Conservation (phyloP, 2,888 invertebrate species). For the Andrena haemorrhoa region DNA sequence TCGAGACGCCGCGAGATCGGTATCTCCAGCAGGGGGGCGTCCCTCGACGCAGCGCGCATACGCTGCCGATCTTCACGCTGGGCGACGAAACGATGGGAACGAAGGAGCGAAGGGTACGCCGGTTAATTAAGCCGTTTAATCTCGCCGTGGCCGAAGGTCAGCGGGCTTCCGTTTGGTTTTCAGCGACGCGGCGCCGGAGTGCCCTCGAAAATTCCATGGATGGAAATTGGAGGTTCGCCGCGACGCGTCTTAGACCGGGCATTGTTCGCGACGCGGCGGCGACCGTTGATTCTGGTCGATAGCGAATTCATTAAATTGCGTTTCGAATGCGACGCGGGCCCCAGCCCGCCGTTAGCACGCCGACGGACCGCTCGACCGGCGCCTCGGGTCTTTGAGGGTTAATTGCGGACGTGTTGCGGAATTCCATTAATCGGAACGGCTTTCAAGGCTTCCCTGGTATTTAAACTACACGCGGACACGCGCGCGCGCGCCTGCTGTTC, state of each 20-base stretch:
- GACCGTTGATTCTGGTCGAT: slow-evolving; percentile 69
- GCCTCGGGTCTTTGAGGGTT: slow-evolving; percentile 76
- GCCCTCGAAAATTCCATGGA: slow-evolving; percentile 16
- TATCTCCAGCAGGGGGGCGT: too few relatives aligned
- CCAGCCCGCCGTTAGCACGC: slow-evolving; percentile 68
- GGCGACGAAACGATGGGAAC: too few relatives aligned
- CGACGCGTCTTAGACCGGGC: slow-evolving; percentile 14
- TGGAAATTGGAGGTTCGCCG: background rate
- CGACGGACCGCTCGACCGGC: slow-evolving; percentile 69
- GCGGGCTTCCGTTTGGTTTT: background rate
- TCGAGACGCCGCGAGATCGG: too few relatives aligned
- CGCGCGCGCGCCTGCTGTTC: slow-evolving; percentile 55
- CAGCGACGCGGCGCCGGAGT: background rate
- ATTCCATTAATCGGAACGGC: slow-evolving; percentile 76
- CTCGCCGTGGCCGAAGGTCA: background rate
- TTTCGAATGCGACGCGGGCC: slow-evolving; percentile 71
- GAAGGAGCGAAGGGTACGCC: background rate
- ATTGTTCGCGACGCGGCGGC: slow-evolving; percentile 1
- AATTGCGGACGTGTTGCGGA: slow-evolving; percentile 76
- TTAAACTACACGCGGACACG: slow-evolving; percentile 67
- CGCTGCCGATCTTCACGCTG: background rate
- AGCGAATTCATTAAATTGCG: slow-evolving; percentile 73
- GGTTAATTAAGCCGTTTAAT: background rate
- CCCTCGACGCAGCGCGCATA: too few relatives aligned
- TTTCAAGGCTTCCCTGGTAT: slow-evolving; percentile 72